Evolutionary conservation across 2,888 invertebrate species (phyloP).

Genomic region (Catonia carolina): DNA sequence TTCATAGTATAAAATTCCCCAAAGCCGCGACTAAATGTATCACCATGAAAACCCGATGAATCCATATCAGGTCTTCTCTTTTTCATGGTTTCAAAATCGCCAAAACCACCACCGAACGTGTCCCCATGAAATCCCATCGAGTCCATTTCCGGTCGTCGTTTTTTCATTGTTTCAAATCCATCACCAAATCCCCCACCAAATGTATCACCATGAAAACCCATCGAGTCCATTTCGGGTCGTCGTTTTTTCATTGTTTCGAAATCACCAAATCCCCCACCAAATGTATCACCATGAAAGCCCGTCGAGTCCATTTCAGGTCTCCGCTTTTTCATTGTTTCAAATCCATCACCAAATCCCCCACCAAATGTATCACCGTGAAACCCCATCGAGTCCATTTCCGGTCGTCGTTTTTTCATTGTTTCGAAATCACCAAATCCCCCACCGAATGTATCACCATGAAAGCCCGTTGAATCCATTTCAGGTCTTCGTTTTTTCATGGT

Average conservation of each 20-base stretch:
- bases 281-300: conserved; percentile 38
- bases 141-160: conserved; percentile 37
- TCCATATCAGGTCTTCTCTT: conserved; percentile 34
- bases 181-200: conserved; percentile 39
- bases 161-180: conserved; percentile 40
- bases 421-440: conserved; percentile 39
- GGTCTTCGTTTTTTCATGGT: conserved; percentile 35
- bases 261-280: conserved; percentile 34
- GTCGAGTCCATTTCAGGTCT: conserved; percentile 36
- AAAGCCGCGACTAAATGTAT: conserved; percentile 38
- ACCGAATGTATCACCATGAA: conserved; percentile 40
- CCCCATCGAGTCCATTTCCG: conserved; percentile 37
- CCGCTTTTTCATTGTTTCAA: conserved; percentile 38
- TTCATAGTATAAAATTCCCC: conserved; percentile 40
- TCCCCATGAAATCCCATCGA: conserved; percentile 39
- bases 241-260: conserved; percentile 35
- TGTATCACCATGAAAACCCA: conserved; percentile 39
- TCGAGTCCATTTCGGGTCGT: conserved; percentile 35
- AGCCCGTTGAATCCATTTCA: conserved; percentile 38
- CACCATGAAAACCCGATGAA: conserved; percentile 39
- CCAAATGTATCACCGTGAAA: conserved; percentile 40
- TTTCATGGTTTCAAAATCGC: conserved; percentile 39
- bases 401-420: conserved; percentile 36
- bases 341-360: conserved; percentile 39
- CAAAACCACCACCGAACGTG: conserved; percentile 38